phyloP scores from a whole-genome alignment of 2,888 invertebrate genomes.

The Pasiphila rectangulata region DNA sequence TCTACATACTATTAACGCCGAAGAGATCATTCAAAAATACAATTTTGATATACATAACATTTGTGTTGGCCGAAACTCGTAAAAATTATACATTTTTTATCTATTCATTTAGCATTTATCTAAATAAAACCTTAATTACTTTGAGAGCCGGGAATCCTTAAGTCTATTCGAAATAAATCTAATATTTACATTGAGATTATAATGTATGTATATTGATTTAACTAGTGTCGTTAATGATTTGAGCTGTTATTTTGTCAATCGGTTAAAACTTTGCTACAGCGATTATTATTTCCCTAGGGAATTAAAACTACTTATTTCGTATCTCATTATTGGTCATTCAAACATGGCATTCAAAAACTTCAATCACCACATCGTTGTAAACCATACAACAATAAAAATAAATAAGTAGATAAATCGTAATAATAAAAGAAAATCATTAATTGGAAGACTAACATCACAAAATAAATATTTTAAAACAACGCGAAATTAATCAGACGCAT shows the following conservation, averaged over 20 bases:
- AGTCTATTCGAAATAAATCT: conserved; percentile 61
- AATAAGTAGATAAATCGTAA: conserved; percentile 65
- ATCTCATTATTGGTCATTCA: conserved; percentile 41
- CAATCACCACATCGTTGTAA: conserved; percentile 48
- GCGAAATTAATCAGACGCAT: conserved; percentile 56
- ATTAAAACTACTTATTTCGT: conserved; percentile 31
- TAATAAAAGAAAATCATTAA: conserved; percentile 59
- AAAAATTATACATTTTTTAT: conserved; percentile 63
- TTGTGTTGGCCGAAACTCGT: conserved; percentile 76
- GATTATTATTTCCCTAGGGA: conserved; percentile 19
- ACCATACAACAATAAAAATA: conserved; percentile 58
- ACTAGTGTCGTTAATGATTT: conserved; percentile 76
- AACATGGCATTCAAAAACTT: conserved; percentile 52
- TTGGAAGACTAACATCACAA: conserved; percentile 81
- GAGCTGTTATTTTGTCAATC: conserved; percentile 64
- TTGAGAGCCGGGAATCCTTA: conserved; percentile 80
- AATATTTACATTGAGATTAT: conserved; percentile 80
- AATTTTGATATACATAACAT: conserved; percentile 76
- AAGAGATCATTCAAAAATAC: conserved; percentile 81
- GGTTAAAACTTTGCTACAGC: conserved; percentile 44
- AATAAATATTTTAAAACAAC: conserved; percentile 68
- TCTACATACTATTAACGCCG: conserved; percentile 68
- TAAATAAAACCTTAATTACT: conserved; percentile 75
- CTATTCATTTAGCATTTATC: conserved; percentile 59
- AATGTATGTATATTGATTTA: conserved; percentile 66